A percentile compares a stretch with the other conserved stretches of the same genome.
Conservation (phyloP, 2,113 vertebrate species). For the Actinemys pallida region DNA sequence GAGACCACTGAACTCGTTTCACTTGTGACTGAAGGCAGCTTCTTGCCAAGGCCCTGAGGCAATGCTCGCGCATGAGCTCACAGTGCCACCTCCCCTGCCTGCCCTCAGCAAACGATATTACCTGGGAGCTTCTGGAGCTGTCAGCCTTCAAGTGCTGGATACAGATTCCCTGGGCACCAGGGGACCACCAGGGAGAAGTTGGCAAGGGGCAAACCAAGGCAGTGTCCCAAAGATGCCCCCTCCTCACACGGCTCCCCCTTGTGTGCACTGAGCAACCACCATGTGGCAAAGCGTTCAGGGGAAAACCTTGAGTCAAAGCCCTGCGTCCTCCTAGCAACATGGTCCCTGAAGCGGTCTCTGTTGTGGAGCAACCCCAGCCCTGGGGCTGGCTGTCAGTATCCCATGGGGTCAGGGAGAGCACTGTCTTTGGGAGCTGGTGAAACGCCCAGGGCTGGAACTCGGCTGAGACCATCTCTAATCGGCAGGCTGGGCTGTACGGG, state of each 20-base stretch:
- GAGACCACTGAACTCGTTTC: background rate
- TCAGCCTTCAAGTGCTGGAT: accelerated
- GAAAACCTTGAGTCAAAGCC: accelerated
- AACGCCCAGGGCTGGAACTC: accelerated
- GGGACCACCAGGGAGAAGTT: background rate
- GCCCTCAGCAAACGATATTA: background rate
- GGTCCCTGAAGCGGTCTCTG: accelerated
- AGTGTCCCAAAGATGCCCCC: accelerated
- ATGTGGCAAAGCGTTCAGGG: accelerated
- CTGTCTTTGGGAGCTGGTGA: background rate
- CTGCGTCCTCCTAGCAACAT: background rate
- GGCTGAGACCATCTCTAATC: background rate
- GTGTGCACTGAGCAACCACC: background rate
- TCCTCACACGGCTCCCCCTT: accelerated
- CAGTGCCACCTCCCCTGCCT: background rate
- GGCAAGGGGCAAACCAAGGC: background rate
- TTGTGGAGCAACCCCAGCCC: background rate
- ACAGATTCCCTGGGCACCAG: background rate
- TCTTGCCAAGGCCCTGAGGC: background rate
- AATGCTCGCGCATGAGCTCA: background rate
- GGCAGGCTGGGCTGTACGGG: background rate
- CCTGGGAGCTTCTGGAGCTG: background rate
- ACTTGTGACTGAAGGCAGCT: background rate
- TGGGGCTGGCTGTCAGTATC: background rate
- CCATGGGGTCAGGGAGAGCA: background rate